These are phyloP conservation scores for Drymonia ruficornis DNA, from an alignment of 2,888 invertebrate species.

Conservation along the genomic window DNA sequence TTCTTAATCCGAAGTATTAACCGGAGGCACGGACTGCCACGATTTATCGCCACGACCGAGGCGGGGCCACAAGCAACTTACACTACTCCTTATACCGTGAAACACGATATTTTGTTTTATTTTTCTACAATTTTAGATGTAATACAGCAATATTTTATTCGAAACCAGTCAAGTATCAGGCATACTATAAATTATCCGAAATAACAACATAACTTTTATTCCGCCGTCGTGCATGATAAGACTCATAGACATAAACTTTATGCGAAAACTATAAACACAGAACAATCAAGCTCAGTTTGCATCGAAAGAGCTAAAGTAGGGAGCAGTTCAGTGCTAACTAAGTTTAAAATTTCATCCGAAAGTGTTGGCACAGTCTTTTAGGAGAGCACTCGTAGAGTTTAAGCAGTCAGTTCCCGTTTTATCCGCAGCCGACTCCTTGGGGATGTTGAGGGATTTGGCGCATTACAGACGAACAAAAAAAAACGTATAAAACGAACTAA, in stretches of 20 bases:
- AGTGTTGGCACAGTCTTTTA: slow-evolving; percentile 59
- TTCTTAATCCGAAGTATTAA: slow-evolving; percentile 69
- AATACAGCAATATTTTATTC: slow-evolving; percentile 38
- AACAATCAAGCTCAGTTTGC: slow-evolving; percentile 10
- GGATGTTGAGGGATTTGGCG: slow-evolving; percentile 67
- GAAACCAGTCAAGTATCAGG: slow-evolving; percentile 33
- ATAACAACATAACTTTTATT: slow-evolving; percentile 35
- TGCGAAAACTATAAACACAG: slow-evolving; percentile 19
- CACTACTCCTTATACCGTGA: slow-evolving; percentile 51
- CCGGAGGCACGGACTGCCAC: slow-evolving; percentile 57
- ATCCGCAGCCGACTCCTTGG: slow-evolving; percentile 53
- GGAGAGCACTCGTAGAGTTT: slow-evolving; percentile 59
- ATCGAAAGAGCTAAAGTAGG: slow-evolving; percentile 11
- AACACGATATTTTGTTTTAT: slow-evolving; percentile 54
- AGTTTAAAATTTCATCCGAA: slow-evolving; percentile 64
- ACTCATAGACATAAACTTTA: slow-evolving; percentile 21
- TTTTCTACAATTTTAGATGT: slow-evolving; percentile 42
- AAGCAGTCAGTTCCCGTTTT: slow-evolving; percentile 67
- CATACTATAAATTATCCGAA: slow-evolving; percentile 32
- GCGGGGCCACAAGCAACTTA: slow-evolving; percentile 57
- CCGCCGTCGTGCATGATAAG: slow-evolving; percentile 24
- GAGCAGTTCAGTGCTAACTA: slow-evolving; percentile 42
- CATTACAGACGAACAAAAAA: slow-evolving; percentile 59
- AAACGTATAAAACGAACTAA: slow-evolving; percentile 40
- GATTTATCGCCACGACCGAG: slow-evolving; percentile 65